phyloP scores from a whole-genome alignment of 2,113 vertebrate species.

The Hippocampus comes region DNA sequence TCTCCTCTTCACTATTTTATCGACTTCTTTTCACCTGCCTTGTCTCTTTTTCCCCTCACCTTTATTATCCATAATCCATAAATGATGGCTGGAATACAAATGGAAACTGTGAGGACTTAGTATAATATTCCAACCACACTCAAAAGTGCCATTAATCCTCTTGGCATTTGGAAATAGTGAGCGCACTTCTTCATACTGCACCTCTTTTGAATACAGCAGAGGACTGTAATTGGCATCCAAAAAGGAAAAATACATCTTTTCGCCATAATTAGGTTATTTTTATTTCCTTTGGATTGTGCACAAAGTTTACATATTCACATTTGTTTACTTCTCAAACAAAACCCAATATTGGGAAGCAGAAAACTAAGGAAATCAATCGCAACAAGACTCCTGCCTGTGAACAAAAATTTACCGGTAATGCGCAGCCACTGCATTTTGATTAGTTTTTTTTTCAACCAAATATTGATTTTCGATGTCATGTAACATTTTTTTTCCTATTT shows the following conservation, averaged over 20 bases:
- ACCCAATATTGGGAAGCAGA: not conserved
- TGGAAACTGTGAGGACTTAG: conserved; percentile 46
- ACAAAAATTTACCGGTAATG: not conserved
- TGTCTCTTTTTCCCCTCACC: conserved; percentile 22
- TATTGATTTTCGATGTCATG: not conserved
- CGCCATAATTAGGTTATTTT: not conserved
- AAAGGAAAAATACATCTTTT: conserved; percentile 10
- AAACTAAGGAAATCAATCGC: not conserved
- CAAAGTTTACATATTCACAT: not conserved
- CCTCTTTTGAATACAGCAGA: conserved; percentile 32
- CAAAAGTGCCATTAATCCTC: conserved; percentile 53
- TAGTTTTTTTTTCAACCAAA: not conserved
- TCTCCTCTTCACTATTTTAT: not conserved
- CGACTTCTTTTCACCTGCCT: conserved; percentile 1
- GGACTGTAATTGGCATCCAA: conserved; percentile 33
- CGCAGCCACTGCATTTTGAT: not conserved
- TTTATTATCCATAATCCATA: conserved; percentile 34
- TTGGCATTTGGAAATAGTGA: conserved; percentile 54
- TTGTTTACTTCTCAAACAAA: not conserved
- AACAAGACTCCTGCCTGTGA: not conserved
- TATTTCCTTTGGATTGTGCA: not conserved
- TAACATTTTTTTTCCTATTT: not conserved
- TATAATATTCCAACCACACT: conserved; percentile 41
- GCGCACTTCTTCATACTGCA: conserved; percentile 8
- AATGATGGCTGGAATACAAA: conserved; percentile 42